These are phyloP conservation scores for Eidolon dupreanum DNA, from an alignment of 2,797 vertebrate genomes.

Conservation along the genomic window DNA sequence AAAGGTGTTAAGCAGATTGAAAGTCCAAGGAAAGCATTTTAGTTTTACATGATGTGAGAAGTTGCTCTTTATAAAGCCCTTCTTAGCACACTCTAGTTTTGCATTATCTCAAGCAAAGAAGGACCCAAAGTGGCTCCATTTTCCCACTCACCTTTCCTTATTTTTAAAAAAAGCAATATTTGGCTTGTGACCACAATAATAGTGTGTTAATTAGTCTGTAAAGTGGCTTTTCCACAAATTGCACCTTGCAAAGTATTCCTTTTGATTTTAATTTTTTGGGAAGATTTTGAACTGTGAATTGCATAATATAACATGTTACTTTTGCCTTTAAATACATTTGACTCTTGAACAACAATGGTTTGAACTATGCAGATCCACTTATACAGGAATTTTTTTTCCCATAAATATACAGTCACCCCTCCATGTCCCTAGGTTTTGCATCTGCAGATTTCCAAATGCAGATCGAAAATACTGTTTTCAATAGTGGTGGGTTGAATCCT, in stretches of 20 bases:
- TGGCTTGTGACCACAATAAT: conserved; percentile 1
- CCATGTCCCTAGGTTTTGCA: not conserved
- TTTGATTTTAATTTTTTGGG: not conserved
- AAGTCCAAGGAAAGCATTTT: not conserved
- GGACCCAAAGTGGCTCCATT: conserved; percentile 14
- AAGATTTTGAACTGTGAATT: conserved; percentile 7
- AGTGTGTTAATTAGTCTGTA: conserved; percentile 58
- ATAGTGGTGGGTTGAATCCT: not conserved
- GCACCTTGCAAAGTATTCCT: conserved; percentile 37
- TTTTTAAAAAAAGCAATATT: conserved; percentile 46
- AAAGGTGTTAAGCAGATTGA: not conserved
- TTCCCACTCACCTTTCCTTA: not conserved
- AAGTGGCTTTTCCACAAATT: conserved; percentile 54
- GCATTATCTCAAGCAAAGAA: not conserved
- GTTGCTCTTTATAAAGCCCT: not conserved
- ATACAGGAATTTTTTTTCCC: not conserved
- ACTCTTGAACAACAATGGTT: not conserved
- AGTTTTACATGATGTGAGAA: not conserved
- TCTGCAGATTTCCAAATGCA: not conserved
- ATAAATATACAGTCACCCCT: not conserved
- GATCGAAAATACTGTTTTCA: not conserved
- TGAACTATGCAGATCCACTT: not conserved
- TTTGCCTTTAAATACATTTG: not conserved
- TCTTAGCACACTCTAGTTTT: not conserved
- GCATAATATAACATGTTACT: not conserved